These are phyloP conservation scores for Tinamus guttatus DNA, from an alignment of 2,113 vertebrate genomes.

Conservation along the genomic window DNA sequence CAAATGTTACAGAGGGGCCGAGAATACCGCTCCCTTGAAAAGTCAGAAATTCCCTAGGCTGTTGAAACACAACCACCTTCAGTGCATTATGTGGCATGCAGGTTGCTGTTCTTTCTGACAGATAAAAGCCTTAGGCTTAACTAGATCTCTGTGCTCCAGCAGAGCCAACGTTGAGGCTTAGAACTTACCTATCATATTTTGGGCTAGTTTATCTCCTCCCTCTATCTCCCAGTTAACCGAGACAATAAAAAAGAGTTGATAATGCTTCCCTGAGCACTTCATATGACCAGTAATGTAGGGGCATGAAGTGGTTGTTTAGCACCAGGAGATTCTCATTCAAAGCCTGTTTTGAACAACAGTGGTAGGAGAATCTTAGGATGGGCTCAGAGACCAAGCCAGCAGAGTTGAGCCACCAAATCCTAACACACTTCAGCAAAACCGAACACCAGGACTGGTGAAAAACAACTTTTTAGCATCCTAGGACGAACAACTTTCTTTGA, in stretches of 20 bases:
- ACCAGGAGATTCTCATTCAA: not conserved
- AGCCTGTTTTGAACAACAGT: not conserved
- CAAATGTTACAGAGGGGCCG: not conserved
- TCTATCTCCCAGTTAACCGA: not conserved
- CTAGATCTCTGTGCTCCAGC: not conserved
- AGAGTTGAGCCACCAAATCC: not conserved
- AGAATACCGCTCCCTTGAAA: not conserved
- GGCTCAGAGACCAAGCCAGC: not conserved
- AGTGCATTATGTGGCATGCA: rapidly evolving
- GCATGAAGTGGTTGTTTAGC: not conserved
- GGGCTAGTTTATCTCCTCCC: not conserved
- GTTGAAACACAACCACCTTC: not conserved
- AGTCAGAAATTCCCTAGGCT: not conserved
- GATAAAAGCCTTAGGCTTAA: not conserved
- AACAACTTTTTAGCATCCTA: not conserved
- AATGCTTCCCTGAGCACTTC: not conserved
- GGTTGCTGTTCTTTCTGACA: not conserved
- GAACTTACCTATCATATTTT: not conserved
- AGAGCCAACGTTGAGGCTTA: not conserved
- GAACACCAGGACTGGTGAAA: not conserved
- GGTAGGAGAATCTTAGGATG: not conserved
- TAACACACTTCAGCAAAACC: not conserved
- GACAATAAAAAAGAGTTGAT: not conserved
- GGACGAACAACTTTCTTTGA: not conserved
- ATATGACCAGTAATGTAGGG: rapidly evolving